Evolutionary conservation across 2,888 invertebrate genomes (phyloP).

Genomic region (Hyposoter didymator): DNA sequence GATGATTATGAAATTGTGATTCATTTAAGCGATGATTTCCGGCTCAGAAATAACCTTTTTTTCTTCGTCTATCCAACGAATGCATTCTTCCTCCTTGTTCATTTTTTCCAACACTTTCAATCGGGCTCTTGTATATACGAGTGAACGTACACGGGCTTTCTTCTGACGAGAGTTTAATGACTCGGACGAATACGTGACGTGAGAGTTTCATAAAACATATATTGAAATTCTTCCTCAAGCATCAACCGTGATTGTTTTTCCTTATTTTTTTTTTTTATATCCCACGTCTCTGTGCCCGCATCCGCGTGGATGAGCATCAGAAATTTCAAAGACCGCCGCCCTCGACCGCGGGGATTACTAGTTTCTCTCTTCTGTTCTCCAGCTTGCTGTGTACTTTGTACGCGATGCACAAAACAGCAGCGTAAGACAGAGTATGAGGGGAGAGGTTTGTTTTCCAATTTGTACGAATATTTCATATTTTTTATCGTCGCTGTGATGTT

Average conservation of each 20-base stretch:
- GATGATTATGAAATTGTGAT: constrained; percentile 42
- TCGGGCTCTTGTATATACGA: constrained; percentile 8
- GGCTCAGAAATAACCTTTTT: constrained; percentile 11
- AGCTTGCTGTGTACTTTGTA: constrained; percentile 32
- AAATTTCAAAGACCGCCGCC: constrained; percentile 61
- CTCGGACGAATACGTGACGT: constrained; percentile 32
- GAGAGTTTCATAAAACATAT: constrained; percentile 36
- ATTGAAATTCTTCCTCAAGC: constrained; percentile 47
- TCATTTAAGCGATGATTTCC: constrained; percentile 32
- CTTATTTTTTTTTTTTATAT: not conserved
- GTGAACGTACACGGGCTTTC: constrained; percentile 10
- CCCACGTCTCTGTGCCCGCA: constrained; percentile 35
- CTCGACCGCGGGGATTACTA: constrained; percentile 57
- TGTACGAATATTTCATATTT: not conserved
- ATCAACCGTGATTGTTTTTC: constrained; percentile 27
- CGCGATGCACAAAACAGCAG: constrained; percentile 34
- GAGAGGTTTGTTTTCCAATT: not conserved
- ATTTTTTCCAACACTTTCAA: constrained; percentile 16
- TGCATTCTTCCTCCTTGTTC: not conserved
- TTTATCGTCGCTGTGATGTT: not conserved
- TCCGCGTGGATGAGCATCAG: constrained; percentile 44
- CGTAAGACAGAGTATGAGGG: constrained; percentile 23
- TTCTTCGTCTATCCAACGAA: not conserved
- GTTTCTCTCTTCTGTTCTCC: constrained; percentile 36
- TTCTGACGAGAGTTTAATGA: constrained; percentile 33